Conservation (phyloP, 2,888 invertebrate species). For the Anthophora plumipes region DNA sequence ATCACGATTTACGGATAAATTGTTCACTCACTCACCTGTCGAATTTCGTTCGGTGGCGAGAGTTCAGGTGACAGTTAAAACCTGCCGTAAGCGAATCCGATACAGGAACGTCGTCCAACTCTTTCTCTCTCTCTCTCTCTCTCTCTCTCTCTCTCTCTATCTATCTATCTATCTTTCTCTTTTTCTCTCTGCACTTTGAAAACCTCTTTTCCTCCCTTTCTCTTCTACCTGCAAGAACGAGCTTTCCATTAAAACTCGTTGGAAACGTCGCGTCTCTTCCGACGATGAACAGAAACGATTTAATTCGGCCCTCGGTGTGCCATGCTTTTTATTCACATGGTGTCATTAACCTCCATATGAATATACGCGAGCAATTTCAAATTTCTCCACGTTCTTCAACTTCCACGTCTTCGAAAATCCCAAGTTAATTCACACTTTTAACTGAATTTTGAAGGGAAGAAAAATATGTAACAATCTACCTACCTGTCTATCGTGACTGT, state of each 20-base stretch:
- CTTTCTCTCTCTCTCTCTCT: slow-evolving; percentile 19
- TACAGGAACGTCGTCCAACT: slow-evolving; percentile 70
- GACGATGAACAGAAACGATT: slow-evolving; percentile 16
- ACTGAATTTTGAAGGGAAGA: too few relatives aligned
- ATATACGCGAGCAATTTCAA: background rate
- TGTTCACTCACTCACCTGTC: slow-evolving; percentile 70
- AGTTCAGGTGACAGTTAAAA: slow-evolving; percentile 62
- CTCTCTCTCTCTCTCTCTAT: slow-evolving; percentile 44
- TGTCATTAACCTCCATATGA: background rate
- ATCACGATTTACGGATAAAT: slow-evolving; percentile 62
- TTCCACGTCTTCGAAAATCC: too few relatives aligned
- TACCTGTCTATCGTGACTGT: slow-evolving; percentile 25
- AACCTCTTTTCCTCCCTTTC: slow-evolving; percentile 39
- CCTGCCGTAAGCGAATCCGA: slow-evolving; percentile 60
- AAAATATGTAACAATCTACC: background rate
- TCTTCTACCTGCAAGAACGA: slow-evolving; percentile 61
- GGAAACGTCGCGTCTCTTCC: slow-evolving; percentile 12
- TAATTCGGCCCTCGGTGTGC: slow-evolving; percentile 10
- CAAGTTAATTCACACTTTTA: background rate
- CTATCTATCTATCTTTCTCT: too few relatives aligned
- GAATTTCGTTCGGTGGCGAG: slow-evolving; percentile 60
- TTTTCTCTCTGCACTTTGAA: slow-evolving; percentile 43
- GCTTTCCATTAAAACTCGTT: slow-evolving; percentile 57
- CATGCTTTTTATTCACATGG: slow-evolving; percentile 6
- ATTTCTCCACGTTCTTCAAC: background rate